These are phyloP conservation scores for Lasaia peninsularis DNA, from an alignment of 1,140 invertebrate species.

Conservation along the genomic window DNA sequence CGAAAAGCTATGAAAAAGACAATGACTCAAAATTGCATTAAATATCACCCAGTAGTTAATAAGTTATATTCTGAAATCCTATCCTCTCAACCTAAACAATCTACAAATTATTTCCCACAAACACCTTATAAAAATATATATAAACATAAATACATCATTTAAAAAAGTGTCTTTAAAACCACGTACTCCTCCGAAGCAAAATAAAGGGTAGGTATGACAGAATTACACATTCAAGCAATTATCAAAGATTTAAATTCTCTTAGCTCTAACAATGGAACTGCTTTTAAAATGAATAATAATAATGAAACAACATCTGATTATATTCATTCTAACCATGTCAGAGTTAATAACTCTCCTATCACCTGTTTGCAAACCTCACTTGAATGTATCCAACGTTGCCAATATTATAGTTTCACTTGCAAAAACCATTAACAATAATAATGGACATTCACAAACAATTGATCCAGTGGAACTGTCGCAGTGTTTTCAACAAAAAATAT, in stretches of 20 bases:
- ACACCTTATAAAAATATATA: too few species aligned
- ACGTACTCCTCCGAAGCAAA: neutral
- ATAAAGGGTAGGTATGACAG: neutral
- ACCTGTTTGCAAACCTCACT: neutral
- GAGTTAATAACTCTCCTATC: neutral
- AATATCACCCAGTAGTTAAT: neutral
- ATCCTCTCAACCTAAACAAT: too few species aligned
- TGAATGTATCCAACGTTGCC: conserved; percentile 6
- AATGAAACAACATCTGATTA: neutral
- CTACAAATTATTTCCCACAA: too few species aligned
- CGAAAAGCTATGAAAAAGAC: neutral
- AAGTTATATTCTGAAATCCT: neutral
- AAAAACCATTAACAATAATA: neutral
- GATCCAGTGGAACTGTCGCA: conserved; percentile 1
- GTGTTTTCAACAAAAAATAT: neutral
- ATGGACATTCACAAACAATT: neutral
- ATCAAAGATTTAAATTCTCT: neutral
- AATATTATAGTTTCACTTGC: neutral
- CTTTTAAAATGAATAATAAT: neutral
- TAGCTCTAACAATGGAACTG: neutral
- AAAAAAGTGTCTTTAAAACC: neutral
- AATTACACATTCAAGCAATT: neutral
- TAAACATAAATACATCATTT: neutral
- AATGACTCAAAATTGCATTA: neutral
- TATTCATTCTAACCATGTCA: too few species aligned